Conservation (phyloP, 2,113 vertebrate species). For the Callipepla californica region DNA sequence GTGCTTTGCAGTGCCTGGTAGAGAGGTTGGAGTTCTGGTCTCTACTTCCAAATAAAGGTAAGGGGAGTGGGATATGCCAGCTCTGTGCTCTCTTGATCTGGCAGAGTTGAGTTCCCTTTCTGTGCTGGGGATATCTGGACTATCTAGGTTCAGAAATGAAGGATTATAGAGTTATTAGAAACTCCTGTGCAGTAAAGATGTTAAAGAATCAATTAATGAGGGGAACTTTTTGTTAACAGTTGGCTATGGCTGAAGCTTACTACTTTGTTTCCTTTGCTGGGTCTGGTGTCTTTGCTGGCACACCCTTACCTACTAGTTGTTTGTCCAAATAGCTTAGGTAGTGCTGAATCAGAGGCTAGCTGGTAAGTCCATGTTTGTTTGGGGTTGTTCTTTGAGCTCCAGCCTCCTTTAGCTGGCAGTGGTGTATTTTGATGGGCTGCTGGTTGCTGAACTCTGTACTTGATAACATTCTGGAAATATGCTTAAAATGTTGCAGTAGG, state of each 20-base stretch:
- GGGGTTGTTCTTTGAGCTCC: not conserved
- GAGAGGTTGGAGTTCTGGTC: not conserved
- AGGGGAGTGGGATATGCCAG: not conserved
- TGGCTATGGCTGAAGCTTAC: not conserved
- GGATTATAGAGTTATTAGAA: not conserved
- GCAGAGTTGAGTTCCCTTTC: not conserved
- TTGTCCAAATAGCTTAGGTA: not conserved
- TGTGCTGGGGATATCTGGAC: not conserved
- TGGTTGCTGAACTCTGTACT: conserved; percentile 34
- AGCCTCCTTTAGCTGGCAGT: not conserved
- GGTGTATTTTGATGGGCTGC: not conserved
- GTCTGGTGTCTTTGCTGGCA: not conserved
- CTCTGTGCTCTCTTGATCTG: not conserved
- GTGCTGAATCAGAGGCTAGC: not conserved
- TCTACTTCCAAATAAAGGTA: not conserved
- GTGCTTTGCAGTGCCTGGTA: not conserved
- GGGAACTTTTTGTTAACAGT: not conserved
- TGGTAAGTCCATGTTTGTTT: not conserved
- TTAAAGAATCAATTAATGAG: not conserved
- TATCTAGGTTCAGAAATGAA: not conserved
- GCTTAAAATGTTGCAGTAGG: conserved; percentile 43
- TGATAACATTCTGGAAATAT: not conserved
- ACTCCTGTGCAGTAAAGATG: not conserved
- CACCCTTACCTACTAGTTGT: not conserved
- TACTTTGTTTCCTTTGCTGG: not conserved